A percentile compares a stretch with the other conserved stretches of the same genome.
Evolutionary conservation across 2,888 invertebrate species (phyloP).

Genomic region (Ormyrus pomaceus): DNA sequence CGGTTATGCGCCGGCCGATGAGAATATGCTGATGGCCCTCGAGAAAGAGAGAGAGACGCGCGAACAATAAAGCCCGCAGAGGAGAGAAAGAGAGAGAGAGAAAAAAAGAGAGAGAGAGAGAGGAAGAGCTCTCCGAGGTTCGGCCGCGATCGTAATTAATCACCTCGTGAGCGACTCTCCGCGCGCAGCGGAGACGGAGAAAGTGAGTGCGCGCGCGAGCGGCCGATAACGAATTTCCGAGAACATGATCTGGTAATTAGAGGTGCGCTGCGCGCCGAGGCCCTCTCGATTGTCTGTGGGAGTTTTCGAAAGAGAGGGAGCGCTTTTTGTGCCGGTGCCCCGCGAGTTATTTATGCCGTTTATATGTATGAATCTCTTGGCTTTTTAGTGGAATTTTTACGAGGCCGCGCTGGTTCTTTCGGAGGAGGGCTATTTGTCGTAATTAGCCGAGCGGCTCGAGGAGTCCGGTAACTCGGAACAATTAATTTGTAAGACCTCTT

Average conservation of each 20-base stretch:
- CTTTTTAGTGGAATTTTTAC: no score
- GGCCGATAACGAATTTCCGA: conserved; percentile 34
- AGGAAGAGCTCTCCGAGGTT: not conserved
- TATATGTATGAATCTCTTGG: no score
- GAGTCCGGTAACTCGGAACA: no score
- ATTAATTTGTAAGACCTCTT: no score
- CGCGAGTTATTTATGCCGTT: no score
- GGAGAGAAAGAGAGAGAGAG: conserved; percentile 1
- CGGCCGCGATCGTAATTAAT: conserved; percentile 47
- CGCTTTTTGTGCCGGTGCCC: no score
- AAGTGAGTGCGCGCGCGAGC: not conserved
- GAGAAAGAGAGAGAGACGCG: conserved; percentile 19
- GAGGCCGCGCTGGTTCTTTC: no score
- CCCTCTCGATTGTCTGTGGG: no score
- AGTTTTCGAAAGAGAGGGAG: no score
- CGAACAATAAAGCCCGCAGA: conserved; percentile 45
- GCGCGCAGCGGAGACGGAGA: conserved; percentile 3
- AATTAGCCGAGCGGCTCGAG: no score
- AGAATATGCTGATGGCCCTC: conserved; percentile 38
- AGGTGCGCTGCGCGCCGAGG: no score
- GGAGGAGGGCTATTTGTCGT: no score
- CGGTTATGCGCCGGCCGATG: conserved; percentile 64
- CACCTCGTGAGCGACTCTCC: conserved; percentile 27
- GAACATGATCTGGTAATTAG: conserved; percentile 49
- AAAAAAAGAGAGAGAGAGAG: conserved; percentile 5